These are phyloP conservation scores for Coluber constrictor DNA, from an alignment of 2,797 vertebrate genomes.

Conservation along the genomic window DNA sequence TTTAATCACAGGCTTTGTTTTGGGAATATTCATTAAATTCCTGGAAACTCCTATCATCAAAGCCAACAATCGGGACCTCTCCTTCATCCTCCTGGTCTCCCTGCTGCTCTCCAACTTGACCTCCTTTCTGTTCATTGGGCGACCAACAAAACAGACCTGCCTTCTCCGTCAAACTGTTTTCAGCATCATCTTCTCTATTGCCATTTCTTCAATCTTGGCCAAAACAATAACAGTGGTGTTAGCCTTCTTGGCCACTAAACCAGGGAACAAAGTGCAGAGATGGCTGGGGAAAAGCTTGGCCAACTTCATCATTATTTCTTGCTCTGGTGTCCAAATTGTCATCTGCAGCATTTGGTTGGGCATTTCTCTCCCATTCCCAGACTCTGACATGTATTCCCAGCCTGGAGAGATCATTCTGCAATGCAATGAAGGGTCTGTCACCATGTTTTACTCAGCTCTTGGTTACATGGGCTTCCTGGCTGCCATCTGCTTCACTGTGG, in stretches of 20 bases:
- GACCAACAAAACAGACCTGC: not conserved
- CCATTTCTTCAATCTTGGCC: not conserved
- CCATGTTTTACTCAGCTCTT: too few relatives aligned
- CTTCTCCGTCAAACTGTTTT: not conserved
- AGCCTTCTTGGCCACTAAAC: not conserved
- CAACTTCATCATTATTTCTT: not conserved
- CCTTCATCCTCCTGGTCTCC: not conserved
- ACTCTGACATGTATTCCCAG: not conserved
- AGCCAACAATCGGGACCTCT: not conserved
- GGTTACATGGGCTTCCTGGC: too few relatives aligned
- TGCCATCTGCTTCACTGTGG: too few relatives aligned
- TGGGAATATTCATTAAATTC: not conserved
- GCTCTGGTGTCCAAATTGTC: not conserved
- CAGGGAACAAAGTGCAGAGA: not conserved
- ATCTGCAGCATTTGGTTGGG: not conserved
- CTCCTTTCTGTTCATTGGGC: not conserved
- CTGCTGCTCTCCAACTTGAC: not conserved
- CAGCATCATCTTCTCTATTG: not conserved
- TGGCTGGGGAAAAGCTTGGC: not conserved
- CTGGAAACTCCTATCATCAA: not conserved
- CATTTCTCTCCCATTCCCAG: not conserved
- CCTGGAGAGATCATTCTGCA: not conserved
- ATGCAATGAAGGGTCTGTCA: not conserved
- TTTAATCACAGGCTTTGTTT: not conserved
- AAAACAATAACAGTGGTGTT: not conserved